phyloP scores from a whole-genome alignment of 2,113 vertebrate genomes.

The Austrofundulus limnaeus region DNA sequence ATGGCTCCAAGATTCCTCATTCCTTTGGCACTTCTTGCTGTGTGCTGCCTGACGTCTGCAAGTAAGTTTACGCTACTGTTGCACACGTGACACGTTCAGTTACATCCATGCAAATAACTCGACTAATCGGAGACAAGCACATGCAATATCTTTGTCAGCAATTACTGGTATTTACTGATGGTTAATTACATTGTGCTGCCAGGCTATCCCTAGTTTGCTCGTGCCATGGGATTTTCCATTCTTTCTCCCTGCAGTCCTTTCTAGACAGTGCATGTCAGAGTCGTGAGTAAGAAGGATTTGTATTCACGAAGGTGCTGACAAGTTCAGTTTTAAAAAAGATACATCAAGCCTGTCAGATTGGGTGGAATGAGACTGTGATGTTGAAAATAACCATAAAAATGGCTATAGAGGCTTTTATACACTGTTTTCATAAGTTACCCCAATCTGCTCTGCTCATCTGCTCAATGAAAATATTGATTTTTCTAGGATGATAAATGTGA shows the following conservation, averaged over 20 bases:
- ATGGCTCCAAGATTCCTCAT: conserved; percentile 58
- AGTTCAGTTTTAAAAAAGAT: conserved; percentile 49
- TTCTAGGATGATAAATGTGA: too few species aligned
- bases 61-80: conserved; percentile 61
- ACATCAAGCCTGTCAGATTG: conserved; percentile 37
- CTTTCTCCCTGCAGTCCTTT: conserved; percentile 61
- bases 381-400: neutral
- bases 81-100: neutral
- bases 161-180: neutral
- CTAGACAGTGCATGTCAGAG: conserved; percentile 53
- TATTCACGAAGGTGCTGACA: conserved; percentile 70
- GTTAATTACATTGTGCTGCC: conserved; percentile 6
- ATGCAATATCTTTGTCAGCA: neutral
- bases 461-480: too few species aligned
- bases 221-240: conserved; percentile 64
- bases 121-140: neutral
- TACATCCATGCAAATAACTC: neutral
- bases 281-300: conserved; percentile 45
- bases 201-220: conserved; percentile 4
- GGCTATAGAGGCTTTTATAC: neutral
- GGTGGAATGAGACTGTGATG: conserved; percentile 27
- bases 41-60: conserved; percentile 66
- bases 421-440: too few species aligned
- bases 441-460: too few species aligned
- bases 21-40: conserved; percentile 56